Evolutionary conservation across 2,797 vertebrate species (phyloP).

Genomic region (Muscicapa striata): DNA sequence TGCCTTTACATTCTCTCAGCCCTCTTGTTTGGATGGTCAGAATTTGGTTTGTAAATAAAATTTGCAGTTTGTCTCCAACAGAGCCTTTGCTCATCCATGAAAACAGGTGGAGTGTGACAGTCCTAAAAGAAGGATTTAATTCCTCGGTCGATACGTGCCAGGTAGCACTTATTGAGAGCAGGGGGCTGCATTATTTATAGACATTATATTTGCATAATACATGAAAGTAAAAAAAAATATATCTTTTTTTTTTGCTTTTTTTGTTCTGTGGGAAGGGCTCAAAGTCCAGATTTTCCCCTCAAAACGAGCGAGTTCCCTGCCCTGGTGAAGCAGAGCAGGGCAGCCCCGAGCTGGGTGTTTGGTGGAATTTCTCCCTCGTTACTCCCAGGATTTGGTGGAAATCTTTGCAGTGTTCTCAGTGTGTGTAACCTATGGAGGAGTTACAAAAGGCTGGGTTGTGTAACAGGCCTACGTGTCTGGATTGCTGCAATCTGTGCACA

Average conservation of each 20-base stretch:
- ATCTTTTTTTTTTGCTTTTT: neutral
- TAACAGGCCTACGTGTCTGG: slow-evolving; percentile 66
- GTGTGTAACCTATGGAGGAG: neutral
- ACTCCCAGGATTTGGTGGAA: neutral
- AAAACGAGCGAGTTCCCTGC: fast-evolving
- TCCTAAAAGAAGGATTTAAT: neutral
- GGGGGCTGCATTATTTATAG: slow-evolving; percentile 34
- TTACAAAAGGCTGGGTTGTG: slow-evolving; percentile 56
- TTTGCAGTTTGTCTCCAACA: neutral
- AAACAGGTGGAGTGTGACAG: fast-evolving
- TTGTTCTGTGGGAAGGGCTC: neutral
- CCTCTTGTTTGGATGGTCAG: neutral
- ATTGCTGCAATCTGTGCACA: slow-evolving; percentile 62
- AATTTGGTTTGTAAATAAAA: neutral
- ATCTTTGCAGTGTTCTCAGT: neutral
- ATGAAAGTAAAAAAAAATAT: neutral
- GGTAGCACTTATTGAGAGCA: neutral
- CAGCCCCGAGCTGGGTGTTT: fast-evolving
- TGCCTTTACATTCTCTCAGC: neutral
- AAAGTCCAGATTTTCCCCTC: fast-evolving
- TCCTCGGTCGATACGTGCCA: neutral
- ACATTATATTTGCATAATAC: slow-evolving; percentile 34
- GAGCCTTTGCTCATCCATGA: neutral
- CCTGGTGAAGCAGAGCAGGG: fast-evolving
- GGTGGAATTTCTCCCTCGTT: neutral